phyloP scores from a whole-genome alignment of 2,797 vertebrate species.

The Mormyrops boulengeri region DNA sequence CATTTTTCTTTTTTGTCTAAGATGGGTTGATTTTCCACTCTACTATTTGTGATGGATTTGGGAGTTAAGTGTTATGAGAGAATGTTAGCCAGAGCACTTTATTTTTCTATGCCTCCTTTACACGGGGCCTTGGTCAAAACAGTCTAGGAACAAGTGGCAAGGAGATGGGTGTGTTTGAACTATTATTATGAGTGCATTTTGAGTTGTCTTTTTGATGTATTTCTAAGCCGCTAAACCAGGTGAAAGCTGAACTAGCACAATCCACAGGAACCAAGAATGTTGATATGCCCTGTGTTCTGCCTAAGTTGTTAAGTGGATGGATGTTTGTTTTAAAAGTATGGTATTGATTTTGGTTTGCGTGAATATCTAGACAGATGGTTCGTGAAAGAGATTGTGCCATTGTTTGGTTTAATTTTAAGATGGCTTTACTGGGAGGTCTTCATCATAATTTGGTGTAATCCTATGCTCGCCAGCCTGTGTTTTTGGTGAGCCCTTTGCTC shows the following conservation, averaged over 20 bases:
- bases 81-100: neutral
- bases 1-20: neutral
- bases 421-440: constrained; percentile 19
- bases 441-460: constrained; percentile 15
- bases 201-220: neutral
- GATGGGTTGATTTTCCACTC: constrained; percentile 1
- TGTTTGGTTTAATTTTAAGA: neutral
- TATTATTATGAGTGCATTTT: neutral
- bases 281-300: neutral
- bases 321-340: neutral
- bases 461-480: neutral
- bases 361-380: neutral
- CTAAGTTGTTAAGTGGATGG: neutral
- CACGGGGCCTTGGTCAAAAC: neutral
- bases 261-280: neutral
- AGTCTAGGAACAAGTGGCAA: neutral
- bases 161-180: neutral
- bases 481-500: neutral
- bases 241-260: neutral
- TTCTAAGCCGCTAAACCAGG: neutral
- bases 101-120: neutral
- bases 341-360: neutral
- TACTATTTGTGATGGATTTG: neutral
- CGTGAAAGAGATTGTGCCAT: neutral
- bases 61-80: neutral